Conservation (phyloP, 2,113 vertebrate species). For the Campylomormyrus numenius region DNA sequence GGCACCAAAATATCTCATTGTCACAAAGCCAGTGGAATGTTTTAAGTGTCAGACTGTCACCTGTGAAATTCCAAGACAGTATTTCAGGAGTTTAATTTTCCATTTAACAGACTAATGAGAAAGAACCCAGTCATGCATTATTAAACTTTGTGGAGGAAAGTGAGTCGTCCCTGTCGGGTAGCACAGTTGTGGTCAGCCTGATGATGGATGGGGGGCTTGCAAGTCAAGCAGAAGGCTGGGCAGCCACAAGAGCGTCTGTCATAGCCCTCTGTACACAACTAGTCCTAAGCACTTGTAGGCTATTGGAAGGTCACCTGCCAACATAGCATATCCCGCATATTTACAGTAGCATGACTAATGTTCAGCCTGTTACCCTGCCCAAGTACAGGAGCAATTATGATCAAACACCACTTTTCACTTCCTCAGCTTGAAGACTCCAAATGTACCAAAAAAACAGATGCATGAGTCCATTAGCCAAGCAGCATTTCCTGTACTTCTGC, state of each 20-base stretch:
- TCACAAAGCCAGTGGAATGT: not conserved
- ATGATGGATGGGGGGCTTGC: not conserved
- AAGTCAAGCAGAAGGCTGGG: not conserved
- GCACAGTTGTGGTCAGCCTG: not conserved
- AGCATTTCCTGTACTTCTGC: not conserved
- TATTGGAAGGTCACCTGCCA: not conserved
- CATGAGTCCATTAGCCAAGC: not conserved
- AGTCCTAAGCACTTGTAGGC: not conserved
- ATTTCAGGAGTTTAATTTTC: conserved; percentile 12
- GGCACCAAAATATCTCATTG: not conserved
- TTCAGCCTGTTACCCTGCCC: not conserved
- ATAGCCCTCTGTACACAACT: not conserved
- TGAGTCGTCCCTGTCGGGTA: not conserved
- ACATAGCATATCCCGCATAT: not conserved
- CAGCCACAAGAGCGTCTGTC: not conserved
- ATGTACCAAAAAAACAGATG: not conserved
- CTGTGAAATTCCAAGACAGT: not conserved
- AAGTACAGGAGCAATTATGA: not conserved
- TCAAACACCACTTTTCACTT: not conserved
- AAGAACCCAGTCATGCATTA: not conserved
- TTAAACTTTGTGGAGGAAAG: not conserved
- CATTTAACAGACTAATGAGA: not conserved
- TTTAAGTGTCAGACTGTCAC: not conserved
- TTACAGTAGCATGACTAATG: not conserved
- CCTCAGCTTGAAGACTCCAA: not conserved